Evolutionary conservation across 2,113 vertebrate species (phyloP), one percentile per base, ranked within the genome.

Genomic region (Oryzias curvinotus): DNA sequence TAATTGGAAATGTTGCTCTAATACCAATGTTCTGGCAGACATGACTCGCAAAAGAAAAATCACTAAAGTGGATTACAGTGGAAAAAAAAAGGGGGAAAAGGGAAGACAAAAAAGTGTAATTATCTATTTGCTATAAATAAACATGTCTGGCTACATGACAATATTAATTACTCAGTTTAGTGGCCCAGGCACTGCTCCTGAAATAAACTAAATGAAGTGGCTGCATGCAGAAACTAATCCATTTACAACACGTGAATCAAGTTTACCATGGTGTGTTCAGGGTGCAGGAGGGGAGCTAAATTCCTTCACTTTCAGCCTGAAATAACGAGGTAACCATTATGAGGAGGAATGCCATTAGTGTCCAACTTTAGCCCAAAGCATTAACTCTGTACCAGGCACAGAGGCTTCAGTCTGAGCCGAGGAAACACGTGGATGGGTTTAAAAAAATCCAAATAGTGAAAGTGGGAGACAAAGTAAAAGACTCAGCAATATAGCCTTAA

Each of bases 341-440:
- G n/a, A 55, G 46, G 2, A 72, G 62, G 82, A 81, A 79, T 82
- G 78, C 66, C 61, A 0, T 13, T 2, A 53, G 56, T 19, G 14
- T 49, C 73, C 64, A 76, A 73, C 30, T 73, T 62, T 23, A 52
- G 74, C 59, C 57, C 18, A 52, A 47, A 52, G 73, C 48, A 72
- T 76, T 74, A 78, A 70, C 5, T 68, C 52, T 54, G 77, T 73
- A 84, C 71, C 81, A 72, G 65, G 79, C 57, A 79, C 42, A 60
- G 0, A 70, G 49, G 44, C 71, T 75, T 60, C 68, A 74, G 52
- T 46, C 57, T 21, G 73, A 71, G 65, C 60, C 15, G 55, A 30
- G 64, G 30, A 43, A 57, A 73, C 85, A 89, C 82, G 82, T 88
- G 88, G 77, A 84, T 62, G 52, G 79, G 64, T 74, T 85, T 86